Percentiles rank a stretch among this genome's conserved stretches.
Conservation (phyloP, 2,113 vertebrate genomes). For the Motacilla alba region DNA sequence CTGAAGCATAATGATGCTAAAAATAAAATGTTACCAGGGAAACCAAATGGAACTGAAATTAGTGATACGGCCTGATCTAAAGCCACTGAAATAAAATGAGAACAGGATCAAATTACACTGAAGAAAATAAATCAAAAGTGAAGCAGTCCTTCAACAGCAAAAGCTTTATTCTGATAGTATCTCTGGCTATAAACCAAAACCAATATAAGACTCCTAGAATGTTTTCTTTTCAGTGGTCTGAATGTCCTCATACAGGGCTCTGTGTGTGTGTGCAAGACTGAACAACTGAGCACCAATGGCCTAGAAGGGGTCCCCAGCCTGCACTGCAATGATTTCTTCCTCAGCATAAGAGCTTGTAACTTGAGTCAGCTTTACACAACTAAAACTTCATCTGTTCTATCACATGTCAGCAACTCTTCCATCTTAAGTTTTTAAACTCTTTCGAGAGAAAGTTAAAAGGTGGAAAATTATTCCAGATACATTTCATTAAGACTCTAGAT, state of each 20-base stretch:
- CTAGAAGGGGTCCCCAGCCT: neutral
- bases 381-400: neutral
- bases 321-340: neutral
- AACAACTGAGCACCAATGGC: rapidly evolving
- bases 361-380: neutral
- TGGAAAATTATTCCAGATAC: neutral
- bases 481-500: neutral
- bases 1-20: slow-evolving; percentile 42
- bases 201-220: neutral
- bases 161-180: neutral
- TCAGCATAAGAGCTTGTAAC: neutral
- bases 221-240: neutral
- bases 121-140: neutral
- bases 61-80: slow-evolving; percentile 18
- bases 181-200: neutral
- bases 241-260: rapidly evolving
- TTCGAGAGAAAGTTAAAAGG: neutral
- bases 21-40: slow-evolving; percentile 60
- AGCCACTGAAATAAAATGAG: slow-evolving; percentile 8
- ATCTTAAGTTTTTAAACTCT: neutral
- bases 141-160: neutral
- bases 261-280: neutral
- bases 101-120: neutral
- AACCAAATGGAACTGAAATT: slow-evolving; percentile 39
- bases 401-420: neutral